Evolutionary conservation across 2,113 vertebrate species (phyloP), one percentile per base, ranked within the genome.

Genomic region (Ploceus nigricollis): DNA sequence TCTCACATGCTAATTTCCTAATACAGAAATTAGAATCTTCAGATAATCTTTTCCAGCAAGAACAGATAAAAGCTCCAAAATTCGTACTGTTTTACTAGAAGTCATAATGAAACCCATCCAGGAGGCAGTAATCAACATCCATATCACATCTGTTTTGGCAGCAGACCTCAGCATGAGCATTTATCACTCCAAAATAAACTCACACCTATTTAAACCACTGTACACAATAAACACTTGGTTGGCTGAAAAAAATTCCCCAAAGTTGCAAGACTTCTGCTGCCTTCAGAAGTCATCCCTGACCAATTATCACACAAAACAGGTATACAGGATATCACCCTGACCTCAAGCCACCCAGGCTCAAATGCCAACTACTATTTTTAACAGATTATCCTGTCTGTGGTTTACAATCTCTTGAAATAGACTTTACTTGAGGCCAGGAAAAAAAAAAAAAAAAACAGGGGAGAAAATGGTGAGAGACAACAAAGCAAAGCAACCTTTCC

Each of bases 291-390:
- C 44, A 82, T 11, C 37, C 31, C 78, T 27, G 28, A 83, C 56
- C 47, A 58, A 64, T 5, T 33, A 61, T 25, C 85, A 70, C 0
- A 0, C 30, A 57, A 53, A 90, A 44, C 16, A 87, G 63, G 78
- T 80, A 85, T 40, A 16, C 0, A 39, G 6, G 45, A 27, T 57
- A 65, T 50, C 39, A 71, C 17, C 45, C 40, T 56, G 68, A 89
- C 69, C 91, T 92, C 60, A 35, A 75, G 44, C 42, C 47, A 89
- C 72, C 69, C 10, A 8, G 22, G 24, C 72, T 66, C 66, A 91
- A 88, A 94, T 81, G 63, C 17, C 47, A 78, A 11, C 47, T 64
- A 48, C 90, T 94, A 42, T 79, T 94, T 92, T 95, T 92, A 92
- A 92, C 10, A 89, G 56, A 56, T 58, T 16, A 90, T 44, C 28